Evolutionary conservation across 1,140 invertebrate species (phyloP), one percentile per base, ranked within the genome.

Genomic region (Stegodyphus dumicola): DNA sequence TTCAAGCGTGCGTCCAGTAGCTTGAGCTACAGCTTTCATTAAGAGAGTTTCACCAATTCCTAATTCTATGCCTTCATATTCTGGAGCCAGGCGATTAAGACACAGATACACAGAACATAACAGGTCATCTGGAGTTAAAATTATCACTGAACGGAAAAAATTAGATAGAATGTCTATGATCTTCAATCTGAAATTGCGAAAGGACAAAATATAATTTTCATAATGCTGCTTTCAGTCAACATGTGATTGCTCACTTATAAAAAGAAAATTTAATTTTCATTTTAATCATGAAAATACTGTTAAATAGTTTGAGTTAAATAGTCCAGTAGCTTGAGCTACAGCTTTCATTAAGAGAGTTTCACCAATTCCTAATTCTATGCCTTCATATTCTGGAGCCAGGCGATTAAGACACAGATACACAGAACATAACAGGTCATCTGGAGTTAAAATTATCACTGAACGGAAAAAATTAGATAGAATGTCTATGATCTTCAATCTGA

Each of bases 371-470:
- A 98, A 91, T 90, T 97, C 96, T 18, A 97, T 88, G 90, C 94
- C 95, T 92, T 98, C 95, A 91, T 99, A 99, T 4, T 97, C 95
- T 0, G 98, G 98, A 6, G 95, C 97, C 66, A 99, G 90, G 90
- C 97, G 95, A 92, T 99, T 99, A 0, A 99, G 92, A 90, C 97
- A 99, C 54, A 99, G 91, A 90, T 99, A 99, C 15, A 99, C 93
- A 89, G 95, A 97, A 0, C 94, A 93, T 66, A 98, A 87, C 13
- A 99, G 91, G 91, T 99, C 98, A 70, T 95, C 93, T 0, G 97
- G 96, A 53, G 93, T 95, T 6, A 99, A 91, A 9, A 94, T 92
- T 70, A 98, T 95, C 4, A 98, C 96, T 0, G 98, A 99, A 48
- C 97, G 93, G 60, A 99, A 95, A 90, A 96, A 99, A 91, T 99